These are phyloP conservation scores for Zoroaster sp. DNA, from an alignment of 53 echinoderm and acorn worm genomes.

Conservation along the genomic window DNA sequence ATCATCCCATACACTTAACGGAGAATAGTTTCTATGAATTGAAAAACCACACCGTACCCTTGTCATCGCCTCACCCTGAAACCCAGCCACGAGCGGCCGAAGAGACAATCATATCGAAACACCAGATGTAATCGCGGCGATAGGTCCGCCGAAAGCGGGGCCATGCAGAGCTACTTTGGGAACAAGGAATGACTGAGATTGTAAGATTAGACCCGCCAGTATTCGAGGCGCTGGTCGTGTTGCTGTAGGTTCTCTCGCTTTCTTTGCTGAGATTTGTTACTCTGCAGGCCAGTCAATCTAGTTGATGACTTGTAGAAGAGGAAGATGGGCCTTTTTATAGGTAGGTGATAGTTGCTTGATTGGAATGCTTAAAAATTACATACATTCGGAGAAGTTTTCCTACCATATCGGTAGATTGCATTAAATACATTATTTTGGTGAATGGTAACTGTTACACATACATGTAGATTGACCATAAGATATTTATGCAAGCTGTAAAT, in stretches of 20 bases:
- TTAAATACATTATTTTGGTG: not conserved
- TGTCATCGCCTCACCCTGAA: constrained; percentile 2
- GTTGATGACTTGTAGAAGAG: constrained; percentile 30
- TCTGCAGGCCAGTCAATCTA: constrained; percentile 8
- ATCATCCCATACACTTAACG: not conserved
- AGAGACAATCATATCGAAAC: constrained; percentile 49
- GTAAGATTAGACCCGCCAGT: constrained; percentile 33
- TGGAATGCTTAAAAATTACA: not conserved
- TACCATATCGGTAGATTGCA: not conserved
- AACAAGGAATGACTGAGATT: not conserved
- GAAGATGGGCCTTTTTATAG: not conserved
- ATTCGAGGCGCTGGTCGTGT: not conserved
- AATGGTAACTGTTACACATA: not conserved
- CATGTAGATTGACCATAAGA: too few species aligned
- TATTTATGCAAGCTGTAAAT: too few species aligned
- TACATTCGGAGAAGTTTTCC: not conserved
- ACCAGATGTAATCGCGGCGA: constrained; percentile 38
- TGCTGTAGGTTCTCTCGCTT: constrained; percentile 24
- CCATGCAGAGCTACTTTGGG: not conserved
- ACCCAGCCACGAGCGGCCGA: constrained; percentile 6
- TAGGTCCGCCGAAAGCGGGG: constrained; percentile 4
- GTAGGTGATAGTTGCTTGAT: constrained; percentile 12
- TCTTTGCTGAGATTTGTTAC: not conserved
- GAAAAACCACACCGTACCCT: constrained; percentile 5
- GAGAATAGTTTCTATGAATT: not conserved